A percentile compares a stretch with the other conserved stretches of the same genome.
These are phyloP conservation scores for Sandelia bainsii DNA, from an alignment of 2,797 vertebrate species.

Conservation along the genomic window DNA sequence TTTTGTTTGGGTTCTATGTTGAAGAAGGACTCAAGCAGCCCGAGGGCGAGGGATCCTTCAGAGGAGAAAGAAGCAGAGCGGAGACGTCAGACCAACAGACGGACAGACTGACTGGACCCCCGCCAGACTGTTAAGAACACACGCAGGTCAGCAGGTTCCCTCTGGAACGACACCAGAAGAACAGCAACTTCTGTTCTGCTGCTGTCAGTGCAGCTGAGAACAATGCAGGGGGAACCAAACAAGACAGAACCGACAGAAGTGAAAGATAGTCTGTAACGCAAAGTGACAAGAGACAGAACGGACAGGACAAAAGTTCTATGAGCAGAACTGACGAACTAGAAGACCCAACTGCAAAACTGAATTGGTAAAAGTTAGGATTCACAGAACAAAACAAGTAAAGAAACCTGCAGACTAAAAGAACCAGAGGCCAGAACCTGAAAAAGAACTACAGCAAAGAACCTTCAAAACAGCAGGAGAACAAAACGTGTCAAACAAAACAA, in stretches of 20 bases:
- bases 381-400: too few species aligned
- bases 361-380: too few species aligned
- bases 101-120: conserved; percentile 1
- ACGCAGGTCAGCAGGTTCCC: conserved; percentile 29
- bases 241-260: conserved; percentile 7
- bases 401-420: neutral
- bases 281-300: too few species aligned
- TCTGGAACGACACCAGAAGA: conserved; percentile 24
- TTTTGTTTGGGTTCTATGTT: neutral
- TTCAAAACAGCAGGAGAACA: neutral
- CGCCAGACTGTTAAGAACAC: conserved; percentile 1
- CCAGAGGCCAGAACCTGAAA: too few species aligned
- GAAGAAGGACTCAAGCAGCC: neutral
- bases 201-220: neutral
- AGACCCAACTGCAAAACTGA: too few species aligned
- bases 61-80: conserved; percentile 6
- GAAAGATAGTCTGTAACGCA: too few species aligned
- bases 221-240: neutral
- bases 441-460: neutral
- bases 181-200: conserved; percentile 34
- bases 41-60: neutral
- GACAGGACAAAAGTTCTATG: too few species aligned
- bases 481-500: neutral
- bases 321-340: neutral
- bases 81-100: conserved; percentile 19